phyloP scores from a whole-genome alignment of 2,888 invertebrate genomes.

The Drosophila silvestris region DNA sequence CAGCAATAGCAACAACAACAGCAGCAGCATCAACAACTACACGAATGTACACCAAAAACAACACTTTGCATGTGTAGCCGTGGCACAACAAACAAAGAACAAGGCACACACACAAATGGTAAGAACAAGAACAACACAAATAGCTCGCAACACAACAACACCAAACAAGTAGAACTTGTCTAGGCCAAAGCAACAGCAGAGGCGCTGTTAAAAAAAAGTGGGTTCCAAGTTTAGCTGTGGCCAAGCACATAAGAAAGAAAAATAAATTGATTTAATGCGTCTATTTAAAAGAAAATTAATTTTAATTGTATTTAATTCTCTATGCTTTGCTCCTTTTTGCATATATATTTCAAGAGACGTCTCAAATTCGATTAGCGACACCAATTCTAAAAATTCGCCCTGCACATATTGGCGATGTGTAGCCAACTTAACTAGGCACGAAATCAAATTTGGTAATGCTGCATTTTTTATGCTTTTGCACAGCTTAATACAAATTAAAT shows the following conservation, averaged over 20 bases:
- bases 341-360: not conserved
- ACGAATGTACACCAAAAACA: conserved; percentile 62
- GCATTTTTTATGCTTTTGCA: not conserved
- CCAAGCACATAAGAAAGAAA: not conserved
- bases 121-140: conserved; percentile 60
- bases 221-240: conserved; percentile 9
- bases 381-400: not conserved
- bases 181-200: conserved; percentile 59
- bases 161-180: conserved; percentile 78
- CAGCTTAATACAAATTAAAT: not conserved
- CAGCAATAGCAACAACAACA: conserved; percentile 38
- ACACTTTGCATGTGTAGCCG: conserved; percentile 74
- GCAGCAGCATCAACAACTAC: conserved; percentile 31
- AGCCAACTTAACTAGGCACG: not conserved
- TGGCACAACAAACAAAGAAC: conserved; percentile 58
- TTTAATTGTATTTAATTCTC: not conserved
- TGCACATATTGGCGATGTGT: not conserved
- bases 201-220: conserved; percentile 25
- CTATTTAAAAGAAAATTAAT: not conserved
- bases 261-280: not conserved
- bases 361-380: not conserved
- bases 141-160: conserved; percentile 42
- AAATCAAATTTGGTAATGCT: not conserved
- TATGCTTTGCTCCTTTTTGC: not conserved
- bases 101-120: conserved; percentile 36